Evolutionary conservation across 2,113 vertebrate species (phyloP), one percentile per base, ranked within the genome.

Genomic region (Cyprinodon brontotheroides): DNA sequence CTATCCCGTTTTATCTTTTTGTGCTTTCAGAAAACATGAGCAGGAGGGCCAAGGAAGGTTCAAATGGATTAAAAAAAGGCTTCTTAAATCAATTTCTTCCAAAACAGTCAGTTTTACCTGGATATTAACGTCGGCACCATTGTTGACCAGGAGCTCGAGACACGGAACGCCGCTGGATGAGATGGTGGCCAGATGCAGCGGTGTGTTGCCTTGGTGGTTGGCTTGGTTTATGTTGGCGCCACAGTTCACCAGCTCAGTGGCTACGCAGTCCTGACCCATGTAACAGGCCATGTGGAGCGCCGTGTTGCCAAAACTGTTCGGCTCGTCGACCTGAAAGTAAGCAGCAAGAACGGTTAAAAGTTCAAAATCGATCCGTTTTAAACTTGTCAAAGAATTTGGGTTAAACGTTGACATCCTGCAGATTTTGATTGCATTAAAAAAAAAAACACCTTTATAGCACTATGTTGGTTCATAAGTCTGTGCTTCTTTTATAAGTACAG

Each of bases 241-340:
- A 0, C 93, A 94, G 72, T 98, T 98, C 69, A 99, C 95, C 89
- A 99, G 94, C 87, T 98, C 97, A 0, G 93, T 93, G 77, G 96
- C 97, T 90, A 98, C 97, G 0, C 95, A 92, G 62, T 98, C 97
- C 79, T 98, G 97, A 43, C 98, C 97, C 77, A 93, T 95, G 92
- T 98, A 95, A 88, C 98, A 99, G 71, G 96, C 96, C 41, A 99
- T 96, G 93, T 99, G 98, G 87, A 99, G 96, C n/a, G 97, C 96
- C 15, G 96, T 97, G 94, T 97, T 99, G 47, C 97, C 98, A 40
- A 94, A 98, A 47, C 84, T 83, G 6, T 98, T 98, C 66, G 94
- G 94, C 75, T 98, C 97, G 60, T 99, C 96, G 0, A 95, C 95
- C 98, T 99, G 86, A 57, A 57, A 64, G 4, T 20, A n/a, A 0